Evolutionary conservation across 1,140 invertebrate species (phyloP), one percentile per base, ranked within the genome.

Genomic region (Delia radicum): DNA sequence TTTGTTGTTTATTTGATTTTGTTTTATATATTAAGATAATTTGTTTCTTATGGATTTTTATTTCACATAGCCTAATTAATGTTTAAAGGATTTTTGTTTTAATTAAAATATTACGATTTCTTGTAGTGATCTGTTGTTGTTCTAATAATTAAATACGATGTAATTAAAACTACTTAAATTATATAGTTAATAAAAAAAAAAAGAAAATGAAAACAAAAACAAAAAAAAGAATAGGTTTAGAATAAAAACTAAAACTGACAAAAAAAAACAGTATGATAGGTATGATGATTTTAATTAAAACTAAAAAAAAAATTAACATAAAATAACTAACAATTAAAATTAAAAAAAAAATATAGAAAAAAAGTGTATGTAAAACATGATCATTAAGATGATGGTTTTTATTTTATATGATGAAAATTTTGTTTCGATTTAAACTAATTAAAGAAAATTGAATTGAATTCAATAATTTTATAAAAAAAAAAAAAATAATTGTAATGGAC

Each of bases 151-250:
- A 33, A 69, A 69, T 37, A 69, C 18, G 29, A 69, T 18, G n/a
- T n/a, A 69, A 69, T 33, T 69, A 69, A 69, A 33, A 21, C 65
- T 69, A 69, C 29, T 69, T 67, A 67, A 69, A 69, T 33, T 33
- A 67, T 29, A 65, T 29, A 63, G 5, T 2, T 8, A 21, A 21
- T 55, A 33, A 37, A 37, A 69, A 21, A 18, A 55, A n/a, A 21
- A 37, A 37, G 18, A 69, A 33, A 37, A 69, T 37, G 3, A 37
- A 21, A 18, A 55, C 8, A 21, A 37, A 37, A 31, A 69, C 18
- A 37, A 69, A n/a, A 37, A 33, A 69, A 69, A 24, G 1, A 21
- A 55, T 37, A 13, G 8, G 13, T 10, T 37, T 10, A 55, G 24
- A 55, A n/a, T 24, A 55, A 8, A 55, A 55, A 55, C n/a, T 21